These are phyloP conservation scores for Morone chrysops DNA, from an alignment of 2,113 vertebrate genomes.

Conservation along the genomic window DNA sequence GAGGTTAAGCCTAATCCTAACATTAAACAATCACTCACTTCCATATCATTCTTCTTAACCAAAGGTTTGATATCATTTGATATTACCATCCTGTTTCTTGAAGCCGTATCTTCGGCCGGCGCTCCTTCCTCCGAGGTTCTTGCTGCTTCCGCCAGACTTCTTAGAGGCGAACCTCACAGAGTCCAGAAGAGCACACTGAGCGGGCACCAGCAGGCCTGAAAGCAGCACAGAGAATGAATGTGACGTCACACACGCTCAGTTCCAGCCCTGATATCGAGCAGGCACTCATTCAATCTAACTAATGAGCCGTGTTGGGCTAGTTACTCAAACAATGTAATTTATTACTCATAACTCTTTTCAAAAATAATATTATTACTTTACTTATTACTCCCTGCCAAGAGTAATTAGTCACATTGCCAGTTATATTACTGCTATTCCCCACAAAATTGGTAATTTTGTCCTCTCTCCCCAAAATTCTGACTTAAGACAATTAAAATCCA, in stretches of 20 bases:
- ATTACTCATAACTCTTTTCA: too few species aligned
- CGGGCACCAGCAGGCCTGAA: slow-evolving; percentile 73
- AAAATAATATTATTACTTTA: too few species aligned
- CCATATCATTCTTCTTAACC: too few species aligned
- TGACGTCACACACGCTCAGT: not conserved
- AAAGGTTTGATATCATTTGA: rapidly evolving
- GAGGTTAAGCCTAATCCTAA: too few species aligned
- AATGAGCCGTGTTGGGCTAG: not conserved
- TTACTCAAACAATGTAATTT: too few species aligned
- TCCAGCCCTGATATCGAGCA: not conserved
- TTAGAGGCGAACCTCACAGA: slow-evolving; percentile 90
- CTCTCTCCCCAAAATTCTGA: too few species aligned
- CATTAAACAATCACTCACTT: too few species aligned
- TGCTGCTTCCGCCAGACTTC: slow-evolving; percentile 89
- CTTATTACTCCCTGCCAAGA: too few species aligned
- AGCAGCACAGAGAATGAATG: not conserved
- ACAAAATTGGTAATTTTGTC: too few species aligned
- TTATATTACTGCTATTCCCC: too few species aligned
- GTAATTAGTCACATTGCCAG: too few species aligned
- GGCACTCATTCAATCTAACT: not conserved
- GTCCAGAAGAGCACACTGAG: slow-evolving; percentile 58
- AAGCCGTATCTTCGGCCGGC: slow-evolving; percentile 88
- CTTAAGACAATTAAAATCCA: too few species aligned
- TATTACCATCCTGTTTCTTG: slow-evolving; percentile 91
- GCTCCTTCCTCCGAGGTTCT: slow-evolving; percentile 91